Evolutionary conservation across 2,113 vertebrate genomes (phyloP).

Genomic region (Dolichallabes microphthalmus): DNA sequence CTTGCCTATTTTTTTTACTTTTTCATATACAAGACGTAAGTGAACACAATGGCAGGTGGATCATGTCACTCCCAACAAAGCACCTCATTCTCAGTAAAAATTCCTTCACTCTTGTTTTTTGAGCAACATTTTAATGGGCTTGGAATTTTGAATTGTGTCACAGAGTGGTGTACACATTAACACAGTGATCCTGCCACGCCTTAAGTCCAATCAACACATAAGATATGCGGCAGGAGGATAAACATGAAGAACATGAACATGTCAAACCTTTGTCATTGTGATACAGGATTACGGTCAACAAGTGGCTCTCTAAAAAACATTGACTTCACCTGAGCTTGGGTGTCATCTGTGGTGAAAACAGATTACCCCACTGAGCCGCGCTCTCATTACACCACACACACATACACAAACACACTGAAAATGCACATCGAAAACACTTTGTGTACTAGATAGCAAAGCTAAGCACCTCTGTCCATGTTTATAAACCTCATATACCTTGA

Average conservation of each 20-base stretch:
- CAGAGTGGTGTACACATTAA: not conserved
- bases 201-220: slow-evolving; percentile 20
- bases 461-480: not conserved
- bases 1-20: no score
- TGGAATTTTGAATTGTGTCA: slow-evolving; percentile 4
- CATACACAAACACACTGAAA: slow-evolving; percentile 33
- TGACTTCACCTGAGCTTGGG: slow-evolving; percentile 63
- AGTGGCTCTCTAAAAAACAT: slow-evolving; percentile 62
- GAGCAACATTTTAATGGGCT: not conserved
- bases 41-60: slow-evolving; percentile 14
- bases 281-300: slow-evolving; percentile 74
- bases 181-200: not conserved
- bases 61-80: not conserved
- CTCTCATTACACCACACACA: slow-evolving; percentile 51
- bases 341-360: slow-evolving; percentile 68
- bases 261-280: slow-evolving; percentile 81
- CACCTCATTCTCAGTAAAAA: not conserved
- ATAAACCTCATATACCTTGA: not conserved
- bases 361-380: slow-evolving; percentile 63
- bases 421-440: not conserved
- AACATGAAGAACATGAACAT: slow-evolving; percentile 67
- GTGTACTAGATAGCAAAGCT: not conserved
- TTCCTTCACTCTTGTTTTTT: not conserved
- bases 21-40: not conserved
- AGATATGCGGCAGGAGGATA: slow-evolving; percentile 67